Percentiles rank a stretch among this genome's conserved stretches.
phyloP scores from a whole-genome alignment of 2,113 vertebrate genomes.

The Aphelocoma coerulescens region DNA sequence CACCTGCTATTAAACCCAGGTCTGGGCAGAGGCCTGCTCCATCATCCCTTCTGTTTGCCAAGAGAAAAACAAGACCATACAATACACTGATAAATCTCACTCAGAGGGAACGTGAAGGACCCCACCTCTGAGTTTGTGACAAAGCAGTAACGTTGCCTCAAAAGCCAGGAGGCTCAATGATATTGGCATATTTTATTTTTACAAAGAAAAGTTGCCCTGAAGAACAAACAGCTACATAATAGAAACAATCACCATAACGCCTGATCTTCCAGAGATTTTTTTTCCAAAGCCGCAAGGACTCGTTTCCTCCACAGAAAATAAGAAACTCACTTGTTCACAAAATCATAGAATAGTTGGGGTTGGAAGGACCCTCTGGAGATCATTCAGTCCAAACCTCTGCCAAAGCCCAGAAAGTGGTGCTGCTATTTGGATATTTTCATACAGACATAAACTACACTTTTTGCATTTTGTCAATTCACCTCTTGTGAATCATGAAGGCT shows the following conservation, averaged over 20 bases:
- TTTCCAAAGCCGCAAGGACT: not conserved
- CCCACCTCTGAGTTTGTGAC: not conserved
- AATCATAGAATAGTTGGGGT: not conserved
- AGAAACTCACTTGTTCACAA: accelerated
- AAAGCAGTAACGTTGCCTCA: accelerated
- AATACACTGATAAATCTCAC: not conserved
- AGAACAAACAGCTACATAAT: not conserved
- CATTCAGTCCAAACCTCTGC: not conserved
- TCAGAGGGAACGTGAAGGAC: not conserved
- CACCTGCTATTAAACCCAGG: accelerated
- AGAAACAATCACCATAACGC: not conserved
- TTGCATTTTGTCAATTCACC: not conserved
- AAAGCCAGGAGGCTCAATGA: not conserved
- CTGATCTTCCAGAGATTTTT: not conserved
- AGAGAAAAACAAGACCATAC: not conserved
- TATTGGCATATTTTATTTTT: accelerated
- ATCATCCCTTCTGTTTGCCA: not conserved
- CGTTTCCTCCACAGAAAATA: not conserved
- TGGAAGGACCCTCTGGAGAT: not conserved
- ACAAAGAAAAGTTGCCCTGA: not conserved
- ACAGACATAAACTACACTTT: not conserved
- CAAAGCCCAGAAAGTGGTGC: not conserved
- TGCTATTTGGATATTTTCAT: not conserved
- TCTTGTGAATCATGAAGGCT: not conserved
- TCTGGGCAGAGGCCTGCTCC: not conserved